Percentiles rank a stretch among this genome's conserved stretches.
phyloP scores from a whole-genome alignment of 2,888 invertebrate species.

The Diarsia mendica region DNA sequence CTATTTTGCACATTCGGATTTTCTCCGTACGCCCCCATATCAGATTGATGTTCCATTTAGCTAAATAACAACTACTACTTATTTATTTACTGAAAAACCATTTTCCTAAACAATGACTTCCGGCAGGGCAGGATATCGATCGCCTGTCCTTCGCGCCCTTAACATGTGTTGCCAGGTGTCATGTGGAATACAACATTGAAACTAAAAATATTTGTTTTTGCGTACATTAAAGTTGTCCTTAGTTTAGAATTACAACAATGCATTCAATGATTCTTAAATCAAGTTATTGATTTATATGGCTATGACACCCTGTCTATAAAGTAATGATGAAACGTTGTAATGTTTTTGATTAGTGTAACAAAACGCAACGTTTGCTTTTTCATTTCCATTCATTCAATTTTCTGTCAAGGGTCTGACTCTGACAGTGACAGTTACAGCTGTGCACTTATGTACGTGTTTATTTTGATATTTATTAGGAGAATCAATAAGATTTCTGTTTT shows the following conservation, averaged over 20 bases:
- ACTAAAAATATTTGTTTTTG: neutral
- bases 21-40: conserved; percentile 88
- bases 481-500: neutral
- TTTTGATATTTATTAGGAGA: conserved; percentile 42
- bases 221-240: neutral
- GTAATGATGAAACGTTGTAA: too few relatives aligned
- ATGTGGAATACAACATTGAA: conserved; percentile 29
- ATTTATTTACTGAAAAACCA: conserved; percentile 57
- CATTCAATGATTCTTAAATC: neutral
- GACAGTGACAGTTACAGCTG: conserved; percentile 44
- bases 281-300: neutral
- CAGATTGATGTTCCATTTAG: conserved; percentile 86
- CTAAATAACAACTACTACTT: conserved; percentile 36
- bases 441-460: conserved; percentile 57
- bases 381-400: conserved; percentile 30
- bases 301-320: too few relatives aligned
- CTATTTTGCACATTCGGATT: conserved; percentile 87
- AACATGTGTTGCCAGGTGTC: conserved; percentile 67
- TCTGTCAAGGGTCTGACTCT: conserved; percentile 18
- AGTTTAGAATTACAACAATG: neutral
- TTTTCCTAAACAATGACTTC: conserved; percentile 51
- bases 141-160: conserved; percentile 78
- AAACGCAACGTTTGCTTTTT: neutral
- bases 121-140: conserved; percentile 79
- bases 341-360: neutral